phyloP scores from a whole-genome alignment of 2,888 invertebrate genomes.

The Megamerina dolium region DNA sequence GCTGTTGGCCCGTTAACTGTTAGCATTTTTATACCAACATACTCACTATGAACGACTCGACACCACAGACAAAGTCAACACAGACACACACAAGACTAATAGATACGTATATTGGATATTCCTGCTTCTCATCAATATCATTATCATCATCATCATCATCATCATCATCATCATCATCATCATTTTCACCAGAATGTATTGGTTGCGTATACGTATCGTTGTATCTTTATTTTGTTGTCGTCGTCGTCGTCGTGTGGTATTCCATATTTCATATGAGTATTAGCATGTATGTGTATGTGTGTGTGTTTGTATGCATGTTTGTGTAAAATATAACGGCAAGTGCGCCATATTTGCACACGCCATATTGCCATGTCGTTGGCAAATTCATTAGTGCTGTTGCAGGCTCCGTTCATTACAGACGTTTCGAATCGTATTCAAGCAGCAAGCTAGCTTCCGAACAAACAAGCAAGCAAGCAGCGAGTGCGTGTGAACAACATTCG shows the following conservation, averaged over 20 bases:
- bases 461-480: slow-evolving; percentile 7
- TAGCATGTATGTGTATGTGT: no score
- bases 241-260: slow-evolving; percentile 6
- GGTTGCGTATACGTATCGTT: background rate
- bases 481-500: slow-evolving; percentile 22
- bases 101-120: no score
- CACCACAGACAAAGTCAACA: no score
- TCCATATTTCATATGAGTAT: background rate
- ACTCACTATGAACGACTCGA: no score
- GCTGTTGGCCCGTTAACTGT: no score
- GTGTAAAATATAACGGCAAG: slow-evolving; percentile 17
- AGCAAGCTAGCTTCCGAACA: background rate
- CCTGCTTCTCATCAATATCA: no score
- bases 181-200: background rate
- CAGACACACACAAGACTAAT: no score
- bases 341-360: slow-evolving; percentile 25
- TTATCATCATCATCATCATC: no score
- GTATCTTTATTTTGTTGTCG: slow-evolving; percentile 1
- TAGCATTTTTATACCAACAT: no score
- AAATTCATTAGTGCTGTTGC: slow-evolving; percentile 47
- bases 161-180: slow-evolving; percentile 1
- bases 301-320: slow-evolving; percentile 1
- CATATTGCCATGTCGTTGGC: slow-evolving; percentile 27
- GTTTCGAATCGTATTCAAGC: slow-evolving; percentile 23
- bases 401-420: slow-evolving; percentile 48